Base-by-base conservation (phyloP, 2,888 invertebrate genomes). In the Melieria crassipennis region DNA sequence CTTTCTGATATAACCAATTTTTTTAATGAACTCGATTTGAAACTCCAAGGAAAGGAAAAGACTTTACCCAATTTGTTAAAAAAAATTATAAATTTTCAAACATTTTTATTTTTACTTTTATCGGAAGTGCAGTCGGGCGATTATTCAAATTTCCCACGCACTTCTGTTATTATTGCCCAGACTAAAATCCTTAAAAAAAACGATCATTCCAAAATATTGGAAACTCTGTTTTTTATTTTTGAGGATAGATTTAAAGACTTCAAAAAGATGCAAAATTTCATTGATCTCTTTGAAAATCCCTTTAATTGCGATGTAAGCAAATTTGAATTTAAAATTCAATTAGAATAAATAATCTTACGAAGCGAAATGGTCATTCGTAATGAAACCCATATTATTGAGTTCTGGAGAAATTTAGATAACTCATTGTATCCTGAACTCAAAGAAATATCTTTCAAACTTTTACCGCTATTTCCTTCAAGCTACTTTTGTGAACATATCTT, bases 401-500 rank as follows among this genome's bases (percentile, higher is more conserved):
- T 63, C 63, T 63, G 47, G 61, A 61, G 11, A 42, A 65, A 55
- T 55, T 65, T 65, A 43, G 66, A 66, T 66, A 57, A 57, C 16
- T 57, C 11, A 57, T 57, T 46, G 4, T 66, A 48, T 48, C 63
- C 46, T 48, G n/a, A 63, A 48, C 63, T 63, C 48, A 63, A 48
- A 46, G 50, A 43, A 66, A 57, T 30, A 16, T 66, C 48, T 46
- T 66, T 56, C 42, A 11, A 56, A 43, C 56, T 52, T 63, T 16
- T 69, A 42, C 47, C 63, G 45, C 16, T 69, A 16, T 69, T 63
- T 46, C 63, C 63, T 45, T 68, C 63, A 11, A 69, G 55, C 9
- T 63, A 69, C 47, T 48, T 64, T 57, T 63, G 69, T 56, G 69
- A 63, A 63, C 68, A 69, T n/a, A 63, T 30, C 46, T 68, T 48